phyloP scores from a whole-genome alignment of 2,888 invertebrate genomes.

The Hyppa rectilinea region DNA sequence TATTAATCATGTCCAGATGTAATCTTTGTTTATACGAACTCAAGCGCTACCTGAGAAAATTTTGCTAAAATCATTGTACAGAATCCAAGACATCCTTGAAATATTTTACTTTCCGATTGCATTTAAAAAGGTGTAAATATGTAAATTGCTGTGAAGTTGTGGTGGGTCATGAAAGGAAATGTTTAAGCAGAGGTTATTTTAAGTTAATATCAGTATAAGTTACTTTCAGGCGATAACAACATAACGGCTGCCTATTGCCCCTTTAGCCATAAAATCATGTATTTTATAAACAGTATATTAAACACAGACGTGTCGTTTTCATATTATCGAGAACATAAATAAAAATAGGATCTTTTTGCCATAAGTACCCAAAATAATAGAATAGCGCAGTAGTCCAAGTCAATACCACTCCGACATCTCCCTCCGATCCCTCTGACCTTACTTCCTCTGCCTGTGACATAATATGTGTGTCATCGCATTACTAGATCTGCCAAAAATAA shows the following conservation, averaged over 20 bases:
- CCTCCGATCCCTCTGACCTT: slow-evolving; percentile 55
- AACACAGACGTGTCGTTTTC: not conserved
- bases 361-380: not conserved
- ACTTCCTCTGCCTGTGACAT: slow-evolving; percentile 52
- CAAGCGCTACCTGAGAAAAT: slow-evolving; percentile 6
- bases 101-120: slow-evolving; percentile 25
- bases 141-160: slow-evolving; percentile 16
- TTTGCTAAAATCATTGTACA: slow-evolving; percentile 2
- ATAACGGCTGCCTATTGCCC: not conserved
- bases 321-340: not conserved
- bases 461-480: slow-evolving; percentile 65
- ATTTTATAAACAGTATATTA: slow-evolving; percentile 2
- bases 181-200: slow-evolving; percentile 8
- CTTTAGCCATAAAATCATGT: not conserved
- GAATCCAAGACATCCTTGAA: slow-evolving; percentile 28
- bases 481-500: slow-evolving; percentile 69
- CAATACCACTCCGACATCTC: not conserved
- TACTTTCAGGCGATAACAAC: not conserved
- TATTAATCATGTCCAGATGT: slow-evolving; percentile 37
- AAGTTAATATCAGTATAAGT: not conserved
- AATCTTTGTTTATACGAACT: slow-evolving; percentile 17
- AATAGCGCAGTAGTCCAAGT: slow-evolving; percentile 2
- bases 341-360: not conserved
- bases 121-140: slow-evolving; percentile 27
- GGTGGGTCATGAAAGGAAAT: slow-evolving; percentile 11